A percentile compares a stretch with the other conserved stretches of the same genome.
Evolutionary conservation across 2,113 vertebrate genomes (phyloP).

Genomic region (Mastomys natalensis): DNA sequence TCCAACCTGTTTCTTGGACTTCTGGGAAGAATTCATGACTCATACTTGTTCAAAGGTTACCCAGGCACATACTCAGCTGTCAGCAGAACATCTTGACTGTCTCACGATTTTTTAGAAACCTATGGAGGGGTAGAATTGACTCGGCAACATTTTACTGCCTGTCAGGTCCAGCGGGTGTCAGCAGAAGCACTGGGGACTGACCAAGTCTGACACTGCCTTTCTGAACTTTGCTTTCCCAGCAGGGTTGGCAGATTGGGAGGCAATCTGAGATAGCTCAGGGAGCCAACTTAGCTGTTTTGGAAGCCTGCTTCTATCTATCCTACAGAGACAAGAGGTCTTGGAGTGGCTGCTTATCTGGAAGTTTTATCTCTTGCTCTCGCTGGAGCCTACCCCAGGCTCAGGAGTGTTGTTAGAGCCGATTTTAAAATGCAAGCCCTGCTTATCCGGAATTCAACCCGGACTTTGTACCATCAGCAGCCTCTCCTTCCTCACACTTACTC

Average conservation of each 20-base stretch:
- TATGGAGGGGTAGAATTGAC: slow-evolving; percentile 48
- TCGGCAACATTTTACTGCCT: slow-evolving; percentile 75
- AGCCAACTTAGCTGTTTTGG: not conserved
- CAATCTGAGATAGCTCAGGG: slow-evolving; percentile 15
- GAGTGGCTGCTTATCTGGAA: slow-evolving; percentile 23
- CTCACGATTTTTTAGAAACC: slow-evolving; percentile 31
- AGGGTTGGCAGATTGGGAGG: not conserved
- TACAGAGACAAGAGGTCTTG: not conserved
- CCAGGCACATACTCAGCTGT: slow-evolving; percentile 63
- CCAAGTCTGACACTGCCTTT: slow-evolving; percentile 61
- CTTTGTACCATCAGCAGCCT: slow-evolving; percentile 13
- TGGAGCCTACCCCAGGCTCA: not conserved
- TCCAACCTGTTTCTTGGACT: slow-evolving; percentile 64
- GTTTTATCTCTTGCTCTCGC: slow-evolving; percentile 5
- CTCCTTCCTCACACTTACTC: not conserved
- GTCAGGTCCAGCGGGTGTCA: not conserved
- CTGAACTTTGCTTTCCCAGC: slow-evolving; percentile 74
- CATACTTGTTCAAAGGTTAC: slow-evolving; percentile 83
- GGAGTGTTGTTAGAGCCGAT: slow-evolving; percentile 45
- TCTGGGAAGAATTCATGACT: slow-evolving; percentile 68
- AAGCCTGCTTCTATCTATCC: not conserved
- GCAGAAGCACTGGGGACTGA: slow-evolving; percentile 16
- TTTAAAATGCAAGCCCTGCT: slow-evolving; percentile 73
- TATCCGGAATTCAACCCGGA: slow-evolving; percentile 17
- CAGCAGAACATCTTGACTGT: slow-evolving; percentile 82